Evolutionary conservation across 2,888 invertebrate species (phyloP).

Genomic region (Nemotelus pantherinus): DNA sequence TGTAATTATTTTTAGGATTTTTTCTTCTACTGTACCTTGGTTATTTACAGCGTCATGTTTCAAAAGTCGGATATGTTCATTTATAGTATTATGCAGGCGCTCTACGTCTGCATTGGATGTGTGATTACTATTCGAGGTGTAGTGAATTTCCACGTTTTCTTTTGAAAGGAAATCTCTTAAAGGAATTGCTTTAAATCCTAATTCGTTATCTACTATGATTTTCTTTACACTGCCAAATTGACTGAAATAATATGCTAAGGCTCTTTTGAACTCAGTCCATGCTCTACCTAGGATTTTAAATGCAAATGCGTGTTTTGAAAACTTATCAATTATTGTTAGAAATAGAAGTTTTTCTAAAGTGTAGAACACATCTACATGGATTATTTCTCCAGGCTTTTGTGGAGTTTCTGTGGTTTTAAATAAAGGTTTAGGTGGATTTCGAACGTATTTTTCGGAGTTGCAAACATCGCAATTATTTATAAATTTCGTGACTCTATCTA

Average conservation of each 20-base stretch:
- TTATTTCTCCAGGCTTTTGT: constrained; percentile 51
- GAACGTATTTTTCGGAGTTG: not conserved
- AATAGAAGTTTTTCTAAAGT: not conserved
- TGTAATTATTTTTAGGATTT: not conserved
- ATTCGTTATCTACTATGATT: constrained; percentile 13
- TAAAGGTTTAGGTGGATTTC: constrained; percentile 37
- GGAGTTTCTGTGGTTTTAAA: constrained; percentile 50
- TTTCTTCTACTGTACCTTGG: constrained; percentile 13
- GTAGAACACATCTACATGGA: constrained; percentile 50
- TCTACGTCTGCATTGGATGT: constrained; percentile 19
- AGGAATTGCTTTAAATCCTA: not conserved
- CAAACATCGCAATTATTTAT: constrained; percentile 30
- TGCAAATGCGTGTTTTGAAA: not conserved
- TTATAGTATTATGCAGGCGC: not conserved
- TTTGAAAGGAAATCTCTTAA: not conserved
- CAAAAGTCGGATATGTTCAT: not conserved
- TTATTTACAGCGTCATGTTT: constrained; percentile 14
- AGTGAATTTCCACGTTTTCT: not conserved
- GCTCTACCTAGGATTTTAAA: not conserved
- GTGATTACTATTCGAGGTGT: constrained; percentile 5
- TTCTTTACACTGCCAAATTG: not conserved
- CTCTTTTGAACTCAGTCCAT: not conserved
- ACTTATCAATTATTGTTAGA: constrained; percentile 25
- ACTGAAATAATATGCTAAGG: not conserved
- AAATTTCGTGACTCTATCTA: not conserved